These are phyloP conservation scores for Cryptus viduatorius DNA, from an alignment of 2,888 invertebrate genomes.

Conservation along the genomic window DNA sequence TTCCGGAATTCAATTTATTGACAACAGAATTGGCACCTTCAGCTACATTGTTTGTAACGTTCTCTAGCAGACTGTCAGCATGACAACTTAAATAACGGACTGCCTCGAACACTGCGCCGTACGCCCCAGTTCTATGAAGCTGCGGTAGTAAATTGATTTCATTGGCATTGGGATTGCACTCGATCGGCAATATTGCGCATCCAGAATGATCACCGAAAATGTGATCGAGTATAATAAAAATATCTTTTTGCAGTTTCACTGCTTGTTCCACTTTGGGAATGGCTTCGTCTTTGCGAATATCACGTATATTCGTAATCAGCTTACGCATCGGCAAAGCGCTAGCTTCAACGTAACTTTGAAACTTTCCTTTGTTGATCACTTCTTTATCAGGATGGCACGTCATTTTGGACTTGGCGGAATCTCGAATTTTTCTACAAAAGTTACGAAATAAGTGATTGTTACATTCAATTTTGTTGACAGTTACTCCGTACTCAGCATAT, in stretches of 20 bases:
- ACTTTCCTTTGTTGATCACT: neutral
- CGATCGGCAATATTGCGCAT: constrained; percentile 34
- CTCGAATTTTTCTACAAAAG: constrained; percentile 58
- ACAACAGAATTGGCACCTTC: constrained; percentile 51
- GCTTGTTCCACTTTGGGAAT: constrained; percentile 1
- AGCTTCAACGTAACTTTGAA: constrained; percentile 29
- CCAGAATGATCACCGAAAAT: constrained; percentile 68
- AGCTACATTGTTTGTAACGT: constrained; percentile 67
- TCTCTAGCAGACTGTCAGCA: constrained; percentile 64
- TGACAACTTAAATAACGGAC: constrained; percentile 52
- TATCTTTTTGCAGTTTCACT: constrained; percentile 48
- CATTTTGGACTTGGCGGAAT: constrained; percentile 2
- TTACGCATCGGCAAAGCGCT: constrained; percentile 38
- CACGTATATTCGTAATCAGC: constrained; percentile 14
- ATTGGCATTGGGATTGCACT: neutral
- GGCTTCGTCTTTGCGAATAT: neutral
- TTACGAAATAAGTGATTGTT: constrained; percentile 75
- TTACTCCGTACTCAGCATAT: constrained; percentile 68
- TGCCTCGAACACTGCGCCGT: constrained; percentile 45
- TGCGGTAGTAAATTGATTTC: neutral
- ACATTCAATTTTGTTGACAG: constrained; percentile 78
- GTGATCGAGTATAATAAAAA: constrained; percentile 60
- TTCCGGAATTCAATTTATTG: constrained; percentile 64
- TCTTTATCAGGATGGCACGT: neutral
- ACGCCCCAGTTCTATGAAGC: constrained; percentile 58